Percentiles rank a stretch among this genome's conserved stretches.
Evolutionary conservation across 2,113 vertebrate genomes (phyloP).

Genomic region (Sakesphorus luctuosus): DNA sequence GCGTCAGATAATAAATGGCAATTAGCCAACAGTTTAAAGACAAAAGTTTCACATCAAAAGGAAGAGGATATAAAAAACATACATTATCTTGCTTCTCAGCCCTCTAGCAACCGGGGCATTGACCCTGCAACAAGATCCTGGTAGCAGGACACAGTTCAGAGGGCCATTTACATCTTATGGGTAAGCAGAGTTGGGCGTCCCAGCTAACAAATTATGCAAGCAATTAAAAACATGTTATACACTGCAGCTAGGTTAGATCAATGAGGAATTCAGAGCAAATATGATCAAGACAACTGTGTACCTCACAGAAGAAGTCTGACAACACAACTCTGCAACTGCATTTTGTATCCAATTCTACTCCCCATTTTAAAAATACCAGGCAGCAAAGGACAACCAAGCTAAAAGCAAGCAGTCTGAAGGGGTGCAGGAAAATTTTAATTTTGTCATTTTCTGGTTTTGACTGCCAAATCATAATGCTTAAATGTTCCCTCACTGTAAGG

Average conservation of each 20-base stretch:
- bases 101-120: not conserved
- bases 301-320: not conserved
- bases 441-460: not conserved
- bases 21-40: conserved; percentile 29
- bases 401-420: not conserved
- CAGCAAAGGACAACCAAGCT: not conserved
- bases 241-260: not conserved
- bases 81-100: not conserved
- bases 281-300: not conserved
- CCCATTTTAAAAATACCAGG: not conserved
- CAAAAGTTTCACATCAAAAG: conserved; percentile 10
- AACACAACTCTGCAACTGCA: not conserved
- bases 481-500: not conserved
- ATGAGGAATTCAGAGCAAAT: not conserved
- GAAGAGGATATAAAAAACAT: conserved; percentile 11
- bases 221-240: not conserved
- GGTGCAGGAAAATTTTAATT: not conserved
- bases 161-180: not conserved
- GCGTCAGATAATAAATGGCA: not conserved
- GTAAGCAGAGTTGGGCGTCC: not conserved
- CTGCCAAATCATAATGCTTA: not conserved
- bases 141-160: not conserved
- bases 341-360: not conserved
- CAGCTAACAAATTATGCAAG: not conserved
- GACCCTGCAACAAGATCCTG: not conserved